Conservation (phyloP, 2,113 vertebrate species). For the Dromiciops gliroides region DNA sequence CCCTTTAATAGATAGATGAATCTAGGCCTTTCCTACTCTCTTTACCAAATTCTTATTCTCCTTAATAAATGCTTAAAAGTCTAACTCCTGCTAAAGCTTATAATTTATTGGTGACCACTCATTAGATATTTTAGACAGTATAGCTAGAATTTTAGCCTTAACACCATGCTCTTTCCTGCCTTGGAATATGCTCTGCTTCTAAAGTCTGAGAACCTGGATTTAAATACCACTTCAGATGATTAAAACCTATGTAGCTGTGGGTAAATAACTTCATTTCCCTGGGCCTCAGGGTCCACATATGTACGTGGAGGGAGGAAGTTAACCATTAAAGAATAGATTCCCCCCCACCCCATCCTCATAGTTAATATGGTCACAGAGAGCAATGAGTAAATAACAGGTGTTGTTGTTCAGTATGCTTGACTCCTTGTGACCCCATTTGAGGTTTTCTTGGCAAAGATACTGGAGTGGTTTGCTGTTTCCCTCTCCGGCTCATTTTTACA, state of each 20-base stretch:
- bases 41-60: too few relatives aligned
- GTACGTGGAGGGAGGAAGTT: neutral
- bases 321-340: neutral
- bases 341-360: neutral
- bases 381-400: neutral
- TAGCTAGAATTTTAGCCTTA: too few relatives aligned
- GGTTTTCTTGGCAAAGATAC: neutral
- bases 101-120: too few relatives aligned
- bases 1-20: too few relatives aligned
- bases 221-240: neutral
- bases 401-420: neutral
- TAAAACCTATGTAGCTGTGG: rapidly evolving
- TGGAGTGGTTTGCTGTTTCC: neutral
- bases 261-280: too few relatives aligned
- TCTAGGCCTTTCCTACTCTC: too few relatives aligned
- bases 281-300: neutral
- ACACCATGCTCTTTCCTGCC: neutral
- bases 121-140: too few relatives aligned
- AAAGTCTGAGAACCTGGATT: too few relatives aligned
- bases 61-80: too few relatives aligned
- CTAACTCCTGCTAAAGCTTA: too few relatives aligned
- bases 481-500: neutral
- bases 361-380: too few relatives aligned
- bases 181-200: too few relatives aligned
- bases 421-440: neutral